Conservation (phyloP, 2,888 invertebrate genomes). For the Tinea semifulvella region DNA sequence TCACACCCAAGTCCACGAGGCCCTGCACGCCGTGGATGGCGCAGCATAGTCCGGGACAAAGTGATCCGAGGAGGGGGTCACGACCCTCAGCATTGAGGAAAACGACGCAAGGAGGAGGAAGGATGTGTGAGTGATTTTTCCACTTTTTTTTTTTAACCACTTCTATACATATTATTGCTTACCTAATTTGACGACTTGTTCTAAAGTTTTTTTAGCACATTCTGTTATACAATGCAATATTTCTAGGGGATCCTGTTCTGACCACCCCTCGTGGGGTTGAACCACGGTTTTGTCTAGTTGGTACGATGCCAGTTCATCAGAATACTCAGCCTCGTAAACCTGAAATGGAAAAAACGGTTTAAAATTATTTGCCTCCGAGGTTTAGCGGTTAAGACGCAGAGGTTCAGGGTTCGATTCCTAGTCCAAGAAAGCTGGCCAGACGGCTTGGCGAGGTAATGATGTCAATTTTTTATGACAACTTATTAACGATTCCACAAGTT, state of each 20-base stretch:
- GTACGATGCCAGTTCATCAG: conserved; percentile 81
- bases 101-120: too few species aligned
- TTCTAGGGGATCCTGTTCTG: conserved; percentile 89
- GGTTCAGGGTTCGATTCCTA: not conserved
- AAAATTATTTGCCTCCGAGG: not conserved
- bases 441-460: too few species aligned
- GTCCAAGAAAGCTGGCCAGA: too few species aligned
- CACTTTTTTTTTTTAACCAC: not conserved
- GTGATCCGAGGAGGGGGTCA: too few species aligned
- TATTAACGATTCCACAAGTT: too few species aligned
- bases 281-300: conserved; percentile 82
- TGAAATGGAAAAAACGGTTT: conserved; percentile 35
- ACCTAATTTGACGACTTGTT: conserved; percentile 67
- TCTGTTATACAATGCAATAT: conserved; percentile 81
- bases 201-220: conserved; percentile 81
- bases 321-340: conserved; percentile 80
- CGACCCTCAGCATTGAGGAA: too few species aligned
- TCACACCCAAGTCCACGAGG: too few species aligned
- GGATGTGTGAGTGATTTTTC: too few species aligned
- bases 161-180: conserved; percentile 30
- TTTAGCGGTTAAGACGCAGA: not conserved
- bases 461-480: too few species aligned
- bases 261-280: conserved; percentile 91
- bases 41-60: too few species aligned
- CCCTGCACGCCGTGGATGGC: too few species aligned